phyloP scores from a whole-genome alignment of 1,140 invertebrate species.

The Bombus balteatus region DNA sequence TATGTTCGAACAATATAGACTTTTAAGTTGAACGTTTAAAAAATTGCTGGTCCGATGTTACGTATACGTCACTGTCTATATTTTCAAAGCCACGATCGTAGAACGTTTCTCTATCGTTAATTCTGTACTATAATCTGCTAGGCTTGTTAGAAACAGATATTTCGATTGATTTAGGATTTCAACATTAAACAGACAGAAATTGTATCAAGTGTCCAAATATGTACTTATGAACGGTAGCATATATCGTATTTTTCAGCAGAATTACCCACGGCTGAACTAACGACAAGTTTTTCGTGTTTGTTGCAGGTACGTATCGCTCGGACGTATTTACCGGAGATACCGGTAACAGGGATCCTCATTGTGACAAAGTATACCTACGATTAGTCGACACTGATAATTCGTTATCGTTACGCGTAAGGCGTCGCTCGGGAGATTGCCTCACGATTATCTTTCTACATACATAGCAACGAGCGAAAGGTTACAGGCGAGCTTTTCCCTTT shows the following conservation, averaged over 20 bases:
- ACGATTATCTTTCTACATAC: slow-evolving; percentile 39
- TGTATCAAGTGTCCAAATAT: no score
- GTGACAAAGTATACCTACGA: slow-evolving; percentile 14
- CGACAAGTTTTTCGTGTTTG: slow-evolving; percentile 41
- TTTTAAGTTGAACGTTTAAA: no score
- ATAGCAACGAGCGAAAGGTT: slow-evolving; percentile 65
- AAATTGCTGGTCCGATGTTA: no score
- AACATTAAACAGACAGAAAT: no score
- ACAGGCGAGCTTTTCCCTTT: slow-evolving; percentile 58
- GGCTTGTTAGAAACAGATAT: no score
- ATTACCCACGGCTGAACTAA: neutral
- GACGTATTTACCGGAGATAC: slow-evolving; percentile 40
- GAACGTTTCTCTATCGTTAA: no score
- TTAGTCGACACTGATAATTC: slow-evolving; percentile 43
- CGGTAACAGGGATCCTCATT: slow-evolving; percentile 25
- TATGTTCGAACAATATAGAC: no score
- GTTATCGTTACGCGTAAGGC: slow-evolving; percentile 49
- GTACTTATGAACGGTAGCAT: neutral
- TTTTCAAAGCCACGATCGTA: no score
- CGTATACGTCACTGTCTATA: no score
- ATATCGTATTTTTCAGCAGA: neutral
- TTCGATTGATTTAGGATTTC: no score
- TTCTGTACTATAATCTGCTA: no score
- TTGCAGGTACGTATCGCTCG: slow-evolving; percentile 56
- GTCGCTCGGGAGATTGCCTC: slow-evolving; percentile 49